Evolutionary conservation across 2,888 invertebrate species (phyloP).

Genomic region (Kryphioiulus occultus): DNA sequence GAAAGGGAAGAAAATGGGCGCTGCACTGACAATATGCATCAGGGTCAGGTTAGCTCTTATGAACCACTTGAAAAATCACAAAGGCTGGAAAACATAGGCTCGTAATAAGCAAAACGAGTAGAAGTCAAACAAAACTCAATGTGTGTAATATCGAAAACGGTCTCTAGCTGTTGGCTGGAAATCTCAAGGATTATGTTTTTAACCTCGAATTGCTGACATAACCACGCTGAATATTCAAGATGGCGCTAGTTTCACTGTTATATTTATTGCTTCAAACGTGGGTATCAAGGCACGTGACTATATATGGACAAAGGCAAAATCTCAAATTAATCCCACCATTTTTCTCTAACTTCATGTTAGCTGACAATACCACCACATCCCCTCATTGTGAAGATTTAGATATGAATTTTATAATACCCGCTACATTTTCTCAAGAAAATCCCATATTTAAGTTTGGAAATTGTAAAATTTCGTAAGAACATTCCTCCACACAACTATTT

Average conservation of each 20-base stretch:
- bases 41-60: background rate
- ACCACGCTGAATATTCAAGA: background rate
- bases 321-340: too few relatives aligned
- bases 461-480: too few relatives aligned
- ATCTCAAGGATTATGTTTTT: background rate
- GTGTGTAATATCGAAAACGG: background rate
- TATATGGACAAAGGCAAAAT: background rate
- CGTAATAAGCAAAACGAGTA: background rate
- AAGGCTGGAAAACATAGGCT: background rate
- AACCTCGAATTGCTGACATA: background rate
- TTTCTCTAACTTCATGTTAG: too few relatives aligned
- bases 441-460: too few relatives aligned
- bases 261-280: background rate
- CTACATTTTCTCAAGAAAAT: too few relatives aligned
- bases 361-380: too few relatives aligned
- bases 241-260: background rate
- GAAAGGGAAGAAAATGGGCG: background rate
- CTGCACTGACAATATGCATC: background rate
- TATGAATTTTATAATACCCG: too few relatives aligned
- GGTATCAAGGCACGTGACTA: background rate
- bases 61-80: background rate
- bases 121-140: background rate
- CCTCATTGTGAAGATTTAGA: too few relatives aligned
- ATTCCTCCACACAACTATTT: too few relatives aligned
- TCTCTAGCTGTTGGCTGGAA: conserved; percentile 5